Conservation (phyloP, 2,113 vertebrate genomes). For the Ptilonorhynchus violaceus region DNA sequence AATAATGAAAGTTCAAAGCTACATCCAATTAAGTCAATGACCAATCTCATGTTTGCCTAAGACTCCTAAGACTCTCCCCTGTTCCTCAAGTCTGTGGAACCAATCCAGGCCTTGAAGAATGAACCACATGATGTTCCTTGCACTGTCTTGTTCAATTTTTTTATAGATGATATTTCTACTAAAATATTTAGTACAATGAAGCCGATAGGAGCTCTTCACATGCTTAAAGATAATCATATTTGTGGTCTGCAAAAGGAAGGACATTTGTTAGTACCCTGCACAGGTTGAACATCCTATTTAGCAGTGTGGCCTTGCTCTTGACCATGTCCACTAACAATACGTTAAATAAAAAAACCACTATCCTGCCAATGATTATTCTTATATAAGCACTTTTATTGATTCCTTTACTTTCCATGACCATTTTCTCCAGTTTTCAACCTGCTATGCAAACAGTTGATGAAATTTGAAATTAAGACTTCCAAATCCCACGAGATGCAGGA, state of each 20-base stretch:
- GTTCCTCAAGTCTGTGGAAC: fast-evolving
- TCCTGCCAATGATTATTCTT: background rate
- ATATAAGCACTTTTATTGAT: background rate
- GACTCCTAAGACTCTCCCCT: background rate
- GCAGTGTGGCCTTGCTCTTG: background rate
- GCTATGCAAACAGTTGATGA: background rate
- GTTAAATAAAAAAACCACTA: background rate
- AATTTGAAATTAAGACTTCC: background rate
- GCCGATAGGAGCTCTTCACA: background rate
- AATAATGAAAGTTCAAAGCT: background rate
- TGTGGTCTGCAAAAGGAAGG: background rate
- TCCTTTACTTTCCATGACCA: background rate
- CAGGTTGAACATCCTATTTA: background rate
- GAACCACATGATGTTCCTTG: background rate
- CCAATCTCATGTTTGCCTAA: background rate
- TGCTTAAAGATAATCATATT: background rate
- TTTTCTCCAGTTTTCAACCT: background rate
- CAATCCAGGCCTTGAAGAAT: background rate
- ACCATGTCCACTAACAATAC: background rate
- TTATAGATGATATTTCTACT: background rate
- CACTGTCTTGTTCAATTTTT: background rate
- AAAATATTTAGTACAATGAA: background rate
- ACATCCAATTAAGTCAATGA: background rate
- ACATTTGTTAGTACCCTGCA: background rate
- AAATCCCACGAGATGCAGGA: background rate